These are phyloP conservation scores for Plagodis pulveraria DNA, from an alignment of 2,888 invertebrate species.

Conservation along the genomic window DNA sequence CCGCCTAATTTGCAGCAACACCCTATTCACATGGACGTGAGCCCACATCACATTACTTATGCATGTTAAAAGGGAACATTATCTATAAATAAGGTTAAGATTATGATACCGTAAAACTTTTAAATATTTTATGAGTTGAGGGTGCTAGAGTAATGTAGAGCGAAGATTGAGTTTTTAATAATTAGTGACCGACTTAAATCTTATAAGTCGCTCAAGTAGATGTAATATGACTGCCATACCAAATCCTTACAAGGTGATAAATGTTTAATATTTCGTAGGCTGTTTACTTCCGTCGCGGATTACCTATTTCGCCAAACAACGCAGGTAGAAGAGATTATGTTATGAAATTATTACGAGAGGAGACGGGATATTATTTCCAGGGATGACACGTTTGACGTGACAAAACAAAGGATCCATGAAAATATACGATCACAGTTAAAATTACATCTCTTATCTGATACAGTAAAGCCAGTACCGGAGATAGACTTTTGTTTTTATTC, in stretches of 20 bases:
- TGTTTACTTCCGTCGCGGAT: constrained; percentile 24
- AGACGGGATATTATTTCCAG: constrained; percentile 19
- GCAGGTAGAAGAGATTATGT: constrained; percentile 14
- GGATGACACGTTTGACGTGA: constrained; percentile 1
- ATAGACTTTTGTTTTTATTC: too few species aligned
- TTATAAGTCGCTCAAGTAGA: constrained; percentile 17
- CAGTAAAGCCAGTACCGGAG: too few species aligned
- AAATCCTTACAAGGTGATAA: constrained; percentile 17
- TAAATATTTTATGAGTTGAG: too few species aligned
- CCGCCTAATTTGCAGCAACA: too few species aligned
- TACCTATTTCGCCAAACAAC: constrained; percentile 24
- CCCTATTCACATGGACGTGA: too few species aligned
- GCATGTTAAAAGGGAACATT: too few species aligned
- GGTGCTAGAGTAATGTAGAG: too few species aligned
- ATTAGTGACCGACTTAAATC: constrained; percentile 1
- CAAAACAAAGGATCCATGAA: not conserved
- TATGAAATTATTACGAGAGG: constrained; percentile 19
- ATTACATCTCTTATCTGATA: too few species aligned
- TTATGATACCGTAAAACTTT: too few species aligned
- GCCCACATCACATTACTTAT: too few species aligned
- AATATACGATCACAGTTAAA: not conserved
- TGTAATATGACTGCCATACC: constrained; percentile 24
- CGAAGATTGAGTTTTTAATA: too few species aligned
- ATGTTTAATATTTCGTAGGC: constrained; percentile 22
- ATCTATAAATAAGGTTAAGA: too few species aligned